These are phyloP conservation scores for Apteryx mantelli DNA, from an alignment of 2,113 vertebrate species.

Conservation along the genomic window DNA sequence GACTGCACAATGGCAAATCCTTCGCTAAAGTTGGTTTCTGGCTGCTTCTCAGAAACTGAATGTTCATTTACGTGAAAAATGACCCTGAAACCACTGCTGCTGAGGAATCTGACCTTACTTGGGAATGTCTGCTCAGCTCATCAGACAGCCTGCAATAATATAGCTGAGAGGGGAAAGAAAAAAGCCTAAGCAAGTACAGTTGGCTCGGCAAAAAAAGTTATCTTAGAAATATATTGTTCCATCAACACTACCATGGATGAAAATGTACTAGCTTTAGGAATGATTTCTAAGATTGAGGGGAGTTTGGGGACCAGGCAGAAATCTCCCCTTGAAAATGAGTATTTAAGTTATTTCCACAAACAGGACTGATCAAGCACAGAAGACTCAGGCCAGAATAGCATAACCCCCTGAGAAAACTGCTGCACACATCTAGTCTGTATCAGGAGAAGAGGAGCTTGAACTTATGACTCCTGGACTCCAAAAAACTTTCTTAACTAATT, in stretches of 20 bases:
- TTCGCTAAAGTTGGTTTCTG: conserved; percentile 21
- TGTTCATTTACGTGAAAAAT: conserved; percentile 20
- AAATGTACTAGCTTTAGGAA: background rate
- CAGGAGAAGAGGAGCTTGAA: background rate
- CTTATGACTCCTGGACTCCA: background rate
- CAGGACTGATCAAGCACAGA: accelerated
- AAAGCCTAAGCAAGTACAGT: background rate
- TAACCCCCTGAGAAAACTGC: background rate
- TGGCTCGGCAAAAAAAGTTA: background rate
- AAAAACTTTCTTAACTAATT: conserved; percentile 1
- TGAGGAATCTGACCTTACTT: background rate
- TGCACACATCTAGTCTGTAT: accelerated
- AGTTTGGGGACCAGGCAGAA: background rate
- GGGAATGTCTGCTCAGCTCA: background rate
- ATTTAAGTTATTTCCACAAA: background rate
- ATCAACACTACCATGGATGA: background rate
- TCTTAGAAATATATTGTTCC: background rate
- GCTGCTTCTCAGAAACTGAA: background rate
- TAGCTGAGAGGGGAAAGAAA: background rate
- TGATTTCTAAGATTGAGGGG: background rate
- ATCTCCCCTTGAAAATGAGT: background rate
- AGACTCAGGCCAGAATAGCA: background rate
- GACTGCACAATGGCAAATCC: background rate
- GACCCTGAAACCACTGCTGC: background rate
- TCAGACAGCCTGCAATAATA: background rate